phyloP scores from a whole-genome alignment of 2,113 vertebrate species.

The Rhinolophus sinicus region DNA sequence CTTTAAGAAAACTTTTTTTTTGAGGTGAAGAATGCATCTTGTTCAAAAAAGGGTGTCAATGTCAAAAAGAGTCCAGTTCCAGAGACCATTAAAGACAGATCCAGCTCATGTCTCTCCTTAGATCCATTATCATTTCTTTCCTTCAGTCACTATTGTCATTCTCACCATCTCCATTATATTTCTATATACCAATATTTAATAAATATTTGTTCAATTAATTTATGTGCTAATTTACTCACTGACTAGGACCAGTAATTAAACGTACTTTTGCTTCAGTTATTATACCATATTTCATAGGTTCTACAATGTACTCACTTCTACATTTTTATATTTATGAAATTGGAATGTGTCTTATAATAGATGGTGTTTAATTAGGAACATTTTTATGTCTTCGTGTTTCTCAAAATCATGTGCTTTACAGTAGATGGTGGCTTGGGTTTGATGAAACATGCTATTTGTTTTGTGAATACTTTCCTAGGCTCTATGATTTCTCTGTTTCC shows the following conservation, averaged over 20 bases:
- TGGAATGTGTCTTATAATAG: neutral
- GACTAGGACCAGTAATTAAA: neutral
- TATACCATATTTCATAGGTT: slow-evolving; percentile 37
- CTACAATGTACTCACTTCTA: neutral
- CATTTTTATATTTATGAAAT: slow-evolving; percentile 37
- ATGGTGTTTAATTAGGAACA: slow-evolving; percentile 22
- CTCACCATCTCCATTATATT: neutral
- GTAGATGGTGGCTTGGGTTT: neutral
- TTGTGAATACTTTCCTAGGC: neutral
- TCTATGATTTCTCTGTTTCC: neutral
- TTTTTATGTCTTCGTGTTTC: slow-evolving; percentile 51
- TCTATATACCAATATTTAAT: neutral
- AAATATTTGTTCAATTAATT: slow-evolving; percentile 14
- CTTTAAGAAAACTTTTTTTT: neutral
- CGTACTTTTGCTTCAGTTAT: neutral
- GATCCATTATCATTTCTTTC: neutral
- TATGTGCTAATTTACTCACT: slow-evolving; percentile 27
- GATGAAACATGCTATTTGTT: slow-evolving; percentile 13
- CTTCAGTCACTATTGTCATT: neutral
- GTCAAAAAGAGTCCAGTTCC: neutral
- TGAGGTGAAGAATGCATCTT: neutral
- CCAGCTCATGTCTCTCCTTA: neutral
- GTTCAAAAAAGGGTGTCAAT: neutral
- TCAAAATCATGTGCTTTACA: neutral
- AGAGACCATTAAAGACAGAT: neutral